Evolutionary conservation across 2,797 vertebrate species (phyloP).

Genomic region (Enteromius argenteus): DNA sequence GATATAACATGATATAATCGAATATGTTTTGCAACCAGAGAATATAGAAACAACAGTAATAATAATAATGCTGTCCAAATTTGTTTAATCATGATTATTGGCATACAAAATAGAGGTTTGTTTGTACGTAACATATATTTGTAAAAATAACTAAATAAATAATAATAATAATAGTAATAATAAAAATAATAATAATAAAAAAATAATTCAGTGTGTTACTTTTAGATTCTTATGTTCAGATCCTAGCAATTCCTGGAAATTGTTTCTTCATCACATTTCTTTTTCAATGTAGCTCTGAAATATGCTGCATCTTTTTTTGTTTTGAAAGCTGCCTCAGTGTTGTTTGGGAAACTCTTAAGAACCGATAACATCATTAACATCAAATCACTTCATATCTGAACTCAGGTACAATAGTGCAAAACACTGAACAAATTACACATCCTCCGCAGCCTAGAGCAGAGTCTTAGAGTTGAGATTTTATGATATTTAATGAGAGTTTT

Average conservation of each 20-base stretch:
- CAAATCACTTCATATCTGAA: not conserved
- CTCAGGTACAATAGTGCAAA: no score
- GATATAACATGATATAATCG: not conserved
- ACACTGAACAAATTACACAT: not conserved
- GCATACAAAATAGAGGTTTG: no score
- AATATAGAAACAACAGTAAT: no score
- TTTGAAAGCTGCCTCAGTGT: not conserved
- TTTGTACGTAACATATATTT: no score
- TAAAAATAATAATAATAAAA: no score
- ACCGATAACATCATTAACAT: not conserved
- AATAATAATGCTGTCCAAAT: no score
- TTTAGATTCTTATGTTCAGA: not conserved
- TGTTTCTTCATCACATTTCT: not conserved
- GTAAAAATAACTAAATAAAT: no score
- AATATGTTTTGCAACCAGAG: not conserved
- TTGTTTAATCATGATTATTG: no score
- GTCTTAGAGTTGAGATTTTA: not conserved
- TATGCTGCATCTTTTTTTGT: not conserved
- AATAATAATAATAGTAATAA: no score
- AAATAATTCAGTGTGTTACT: not conserved
- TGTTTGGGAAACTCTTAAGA: not conserved
- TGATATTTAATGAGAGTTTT: not conserved
- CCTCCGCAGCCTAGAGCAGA: slow-evolving; percentile 1
- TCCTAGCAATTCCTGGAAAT: not conserved
- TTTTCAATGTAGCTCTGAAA: not conserved